A percentile compares a stretch with the other conserved stretches of the same genome.
Evolutionary conservation across 1,140 invertebrate genomes (phyloP).

Genomic region (Brevipalpus yothersi): DNA sequence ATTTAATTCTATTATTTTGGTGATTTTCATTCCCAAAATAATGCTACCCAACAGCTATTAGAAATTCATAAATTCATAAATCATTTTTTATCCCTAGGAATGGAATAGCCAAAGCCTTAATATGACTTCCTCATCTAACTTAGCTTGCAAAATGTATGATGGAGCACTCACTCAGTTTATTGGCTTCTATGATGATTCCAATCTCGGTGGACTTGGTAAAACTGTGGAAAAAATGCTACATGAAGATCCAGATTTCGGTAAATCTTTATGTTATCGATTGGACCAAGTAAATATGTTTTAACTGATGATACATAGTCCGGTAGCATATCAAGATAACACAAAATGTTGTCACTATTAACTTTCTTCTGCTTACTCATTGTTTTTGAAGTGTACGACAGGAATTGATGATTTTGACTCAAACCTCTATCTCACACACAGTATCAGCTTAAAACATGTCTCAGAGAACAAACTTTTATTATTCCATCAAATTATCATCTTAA

Average conservation of each 20-base stretch:
- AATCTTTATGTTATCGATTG: conserved; percentile 5
- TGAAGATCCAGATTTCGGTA: conserved; percentile 27
- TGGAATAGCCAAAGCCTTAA: background rate
- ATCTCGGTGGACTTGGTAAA: conserved; percentile 23
- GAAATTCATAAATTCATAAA: too few species aligned
- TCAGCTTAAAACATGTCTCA: background rate
- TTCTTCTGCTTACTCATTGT: background rate
- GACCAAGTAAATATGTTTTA: background rate
- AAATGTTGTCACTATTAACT: background rate
- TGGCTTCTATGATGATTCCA: conserved; percentile 26
- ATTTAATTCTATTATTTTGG: too few species aligned
- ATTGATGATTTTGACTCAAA: background rate
- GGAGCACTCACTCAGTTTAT: conserved; percentile 8
- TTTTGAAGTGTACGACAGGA: background rate
- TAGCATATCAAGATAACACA: background rate
- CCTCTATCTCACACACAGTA: background rate
- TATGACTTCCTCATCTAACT: background rate
- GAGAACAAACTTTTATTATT: conserved; percentile 14
- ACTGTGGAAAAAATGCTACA: conserved; percentile 21
- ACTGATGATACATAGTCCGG: background rate
- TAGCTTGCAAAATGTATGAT: background rate
- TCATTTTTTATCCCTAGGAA: too few species aligned
- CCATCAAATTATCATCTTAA: background rate
- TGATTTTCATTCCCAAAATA: too few species aligned
- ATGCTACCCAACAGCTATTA: too few species aligned